These are phyloP conservation scores for Nomia melanderi DNA, from an alignment of 1,140 invertebrate species.

Conservation along the genomic window DNA sequence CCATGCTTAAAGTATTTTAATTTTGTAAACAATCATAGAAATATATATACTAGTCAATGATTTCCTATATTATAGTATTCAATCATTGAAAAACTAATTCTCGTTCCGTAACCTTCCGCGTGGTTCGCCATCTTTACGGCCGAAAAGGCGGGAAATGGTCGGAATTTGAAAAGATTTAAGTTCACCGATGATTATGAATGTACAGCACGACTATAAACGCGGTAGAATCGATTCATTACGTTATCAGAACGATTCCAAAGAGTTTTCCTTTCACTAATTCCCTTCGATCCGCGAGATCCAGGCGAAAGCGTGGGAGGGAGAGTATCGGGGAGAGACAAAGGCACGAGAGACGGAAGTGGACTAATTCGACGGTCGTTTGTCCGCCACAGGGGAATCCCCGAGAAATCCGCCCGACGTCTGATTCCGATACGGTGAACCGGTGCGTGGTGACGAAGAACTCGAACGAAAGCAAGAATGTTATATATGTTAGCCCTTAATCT, in stretches of 20 bases:
- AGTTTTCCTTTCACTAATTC: neutral
- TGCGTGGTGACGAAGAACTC: slow-evolving; percentile 46
- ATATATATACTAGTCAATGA: too few relatives aligned
- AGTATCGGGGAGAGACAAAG: slow-evolving; percentile 1
- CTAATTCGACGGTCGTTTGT: slow-evolving; percentile 50
- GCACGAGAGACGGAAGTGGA: slow-evolving; percentile 26
- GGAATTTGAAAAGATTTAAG: too few relatives aligned
- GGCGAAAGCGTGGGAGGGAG: neutral
- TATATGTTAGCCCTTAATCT: slow-evolving; percentile 59
- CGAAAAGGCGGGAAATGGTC: too few relatives aligned
- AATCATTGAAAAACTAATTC: too few relatives aligned
- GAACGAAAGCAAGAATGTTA: slow-evolving; percentile 62
- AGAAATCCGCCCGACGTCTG: slow-evolving; percentile 65
- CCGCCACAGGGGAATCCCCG: slow-evolving; percentile 55
- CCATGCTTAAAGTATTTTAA: too few relatives aligned
- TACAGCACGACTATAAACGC: too few relatives aligned
- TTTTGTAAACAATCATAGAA: too few relatives aligned
- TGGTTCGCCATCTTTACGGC: too few relatives aligned
- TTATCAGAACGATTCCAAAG: neutral
- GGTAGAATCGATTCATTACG: too few relatives aligned
- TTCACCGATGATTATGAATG: too few relatives aligned
- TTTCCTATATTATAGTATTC: too few relatives aligned
- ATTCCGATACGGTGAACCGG: slow-evolving; percentile 66
- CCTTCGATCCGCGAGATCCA: neutral
- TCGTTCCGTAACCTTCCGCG: too few relatives aligned